Percentiles rank a stretch among this genome's conserved stretches.
These are phyloP conservation scores for Drosophila pandora DNA, from an alignment of 1,140 invertebrate genomes.

Conservation along the genomic window DNA sequence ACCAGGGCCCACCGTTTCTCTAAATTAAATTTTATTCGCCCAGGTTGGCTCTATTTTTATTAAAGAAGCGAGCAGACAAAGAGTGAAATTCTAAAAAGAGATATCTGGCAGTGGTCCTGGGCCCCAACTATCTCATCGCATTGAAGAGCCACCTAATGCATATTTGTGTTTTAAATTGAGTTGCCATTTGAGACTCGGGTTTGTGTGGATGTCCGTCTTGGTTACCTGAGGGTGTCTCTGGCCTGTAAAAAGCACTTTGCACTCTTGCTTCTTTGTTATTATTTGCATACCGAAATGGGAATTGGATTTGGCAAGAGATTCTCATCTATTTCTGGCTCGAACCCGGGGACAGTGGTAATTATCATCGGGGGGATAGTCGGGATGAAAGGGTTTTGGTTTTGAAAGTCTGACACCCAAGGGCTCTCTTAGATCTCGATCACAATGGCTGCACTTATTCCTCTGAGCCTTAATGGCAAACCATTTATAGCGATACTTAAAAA, in stretches of 20 bases:
- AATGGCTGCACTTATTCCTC: background rate
- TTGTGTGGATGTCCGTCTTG: background rate
- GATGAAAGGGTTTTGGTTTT: background rate
- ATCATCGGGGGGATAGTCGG: background rate
- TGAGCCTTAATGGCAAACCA: conserved; percentile 28
- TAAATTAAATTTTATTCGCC: conserved; percentile 18
- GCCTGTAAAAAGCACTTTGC: conserved; percentile 16
- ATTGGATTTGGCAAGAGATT: background rate
- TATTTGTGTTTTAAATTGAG: conserved; percentile 40
- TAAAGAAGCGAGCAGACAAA: background rate
- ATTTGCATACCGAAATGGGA: conserved; percentile 15
- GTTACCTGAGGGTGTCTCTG: conserved; percentile 5
- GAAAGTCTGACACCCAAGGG: too few relatives aligned
- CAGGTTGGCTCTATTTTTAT: conserved; percentile 28
- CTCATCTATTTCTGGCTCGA: conserved; percentile 1
- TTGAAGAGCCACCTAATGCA: too few relatives aligned
- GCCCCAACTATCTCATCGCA: too few relatives aligned
- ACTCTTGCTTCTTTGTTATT: conserved; percentile 12
- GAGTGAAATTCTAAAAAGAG: conserved; percentile 8
- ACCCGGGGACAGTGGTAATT: conserved; percentile 1
- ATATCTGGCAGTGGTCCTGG: conserved; percentile 10
- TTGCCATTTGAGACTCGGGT: conserved; percentile 2
- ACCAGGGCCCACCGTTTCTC: background rate
- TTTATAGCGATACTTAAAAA: conserved; percentile 42
- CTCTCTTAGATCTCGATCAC: background rate